Percentiles rank a stretch among this genome's conserved stretches.
These are phyloP conservation scores for Drosophila busckii DNA, from an alignment of 1,140 invertebrate species.

Conservation along the genomic window DNA sequence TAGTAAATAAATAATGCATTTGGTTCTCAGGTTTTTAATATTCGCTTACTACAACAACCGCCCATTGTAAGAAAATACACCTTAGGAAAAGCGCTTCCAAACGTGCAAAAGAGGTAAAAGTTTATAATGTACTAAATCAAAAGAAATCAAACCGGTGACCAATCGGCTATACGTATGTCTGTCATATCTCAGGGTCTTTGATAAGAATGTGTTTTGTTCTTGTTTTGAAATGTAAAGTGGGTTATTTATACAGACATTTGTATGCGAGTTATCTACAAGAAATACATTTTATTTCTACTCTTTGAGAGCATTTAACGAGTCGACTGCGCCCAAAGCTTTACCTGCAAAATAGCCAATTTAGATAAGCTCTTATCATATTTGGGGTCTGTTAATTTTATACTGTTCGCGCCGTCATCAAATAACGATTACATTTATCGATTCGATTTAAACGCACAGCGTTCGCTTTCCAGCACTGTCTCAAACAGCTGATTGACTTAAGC, in stretches of 20 bases:
- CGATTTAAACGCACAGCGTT: neutral
- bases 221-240: slow-evolving; percentile 73
- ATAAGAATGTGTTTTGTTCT: slow-evolving; percentile 56
- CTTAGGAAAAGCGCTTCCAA: slow-evolving; percentile 5
- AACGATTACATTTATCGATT: slow-evolving; percentile 13
- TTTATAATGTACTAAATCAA: slow-evolving; percentile 60
- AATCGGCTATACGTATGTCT: slow-evolving; percentile 37
- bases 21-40: slow-evolving; percentile 3
- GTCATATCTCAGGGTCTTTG: slow-evolving; percentile 31
- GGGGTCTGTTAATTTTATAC: slow-evolving; percentile 7
- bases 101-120: slow-evolving; percentile 31
- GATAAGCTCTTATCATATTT: slow-evolving; percentile 59
- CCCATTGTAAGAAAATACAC: slow-evolving; percentile 46
- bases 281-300: slow-evolving; percentile 6
- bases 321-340: slow-evolving; percentile 14
- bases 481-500: slow-evolving; percentile 32
- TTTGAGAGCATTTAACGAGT: slow-evolving; percentile 32
- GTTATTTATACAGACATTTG: slow-evolving; percentile 58
- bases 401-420: slow-evolving; percentile 25
- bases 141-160: slow-evolving; percentile 67
- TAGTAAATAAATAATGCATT: slow-evolving; percentile 6
- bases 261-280: slow-evolving; percentile 40
- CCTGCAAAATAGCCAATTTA: slow-evolving; percentile 48
- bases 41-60: slow-evolving; percentile 61
- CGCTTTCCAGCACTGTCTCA: slow-evolving; percentile 14